Percentiles rank a stretch among this genome's conserved stretches.
Conservation (phyloP, 2,888 invertebrate species). For the Orthosia gracilis region DNA sequence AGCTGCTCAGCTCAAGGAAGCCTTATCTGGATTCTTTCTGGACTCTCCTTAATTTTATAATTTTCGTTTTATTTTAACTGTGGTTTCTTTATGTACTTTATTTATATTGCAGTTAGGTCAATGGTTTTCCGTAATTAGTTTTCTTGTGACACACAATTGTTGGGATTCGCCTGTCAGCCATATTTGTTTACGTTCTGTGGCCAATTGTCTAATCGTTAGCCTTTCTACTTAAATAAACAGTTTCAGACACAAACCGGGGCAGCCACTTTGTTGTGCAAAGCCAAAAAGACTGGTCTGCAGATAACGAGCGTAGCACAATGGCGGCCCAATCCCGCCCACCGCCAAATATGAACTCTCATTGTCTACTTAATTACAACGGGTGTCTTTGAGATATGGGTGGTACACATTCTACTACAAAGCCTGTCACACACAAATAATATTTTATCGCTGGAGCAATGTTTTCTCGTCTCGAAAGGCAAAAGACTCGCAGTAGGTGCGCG, state of each 20-base stretch:
- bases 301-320: conserved; percentile 86
- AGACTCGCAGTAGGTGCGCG: conserved; percentile 61
- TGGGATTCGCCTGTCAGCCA: neutral
- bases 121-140: conserved; percentile 1
- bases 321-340: conserved; percentile 77
- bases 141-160: conserved; percentile 13
- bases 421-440: conserved; percentile 88
- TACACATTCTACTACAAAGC: conserved; percentile 83
- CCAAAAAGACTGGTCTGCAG: conserved; percentile 87
- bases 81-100: conserved; percentile 4
- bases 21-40: conserved; percentile 63
- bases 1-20: conserved; percentile 73
- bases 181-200: conserved; percentile 28
- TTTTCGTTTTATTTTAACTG: conserved; percentile 46
- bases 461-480: conserved; percentile 79
- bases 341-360: conserved; percentile 88
- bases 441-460: conserved; percentile 82
- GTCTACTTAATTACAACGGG: conserved; percentile 89
- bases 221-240: conserved; percentile 74
- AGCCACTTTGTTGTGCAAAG: conserved; percentile 83
- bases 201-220: conserved; percentile 53
- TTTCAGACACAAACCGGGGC: conserved; percentile 71
- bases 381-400: conserved; percentile 87
- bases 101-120: neutral
- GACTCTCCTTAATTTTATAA: conserved; percentile 51